phyloP scores from a whole-genome alignment of 2,113 vertebrate species.

The Chlorodrepanis virens region DNA sequence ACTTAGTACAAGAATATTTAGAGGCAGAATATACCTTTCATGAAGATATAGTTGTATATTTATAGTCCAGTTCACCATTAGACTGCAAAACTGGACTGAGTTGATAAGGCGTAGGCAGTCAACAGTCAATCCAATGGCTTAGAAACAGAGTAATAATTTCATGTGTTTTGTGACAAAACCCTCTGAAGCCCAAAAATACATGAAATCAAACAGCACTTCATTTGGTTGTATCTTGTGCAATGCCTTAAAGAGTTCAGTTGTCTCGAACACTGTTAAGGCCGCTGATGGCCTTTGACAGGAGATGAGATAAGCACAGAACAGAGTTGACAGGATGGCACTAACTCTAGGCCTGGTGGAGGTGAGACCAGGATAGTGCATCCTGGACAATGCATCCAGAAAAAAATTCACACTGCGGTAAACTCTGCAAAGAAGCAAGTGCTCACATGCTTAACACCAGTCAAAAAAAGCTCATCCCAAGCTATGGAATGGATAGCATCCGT shows the following conservation, averaged over 20 bases:
- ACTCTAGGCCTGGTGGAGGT: not conserved
- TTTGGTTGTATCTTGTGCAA: not conserved
- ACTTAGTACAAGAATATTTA: not conserved
- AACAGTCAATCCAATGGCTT: rapidly evolving
- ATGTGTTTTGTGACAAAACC: not conserved
- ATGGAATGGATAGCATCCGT: too few relatives aligned
- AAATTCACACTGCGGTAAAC: not conserved
- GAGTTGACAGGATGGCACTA: not conserved
- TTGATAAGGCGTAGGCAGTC: not conserved
- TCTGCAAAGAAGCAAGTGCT: not conserved
- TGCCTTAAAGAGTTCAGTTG: not conserved
- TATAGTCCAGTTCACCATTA: not conserved
- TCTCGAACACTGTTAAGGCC: not conserved
- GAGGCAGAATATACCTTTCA: not conserved
- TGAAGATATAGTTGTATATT: not conserved
- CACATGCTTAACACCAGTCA: not conserved
- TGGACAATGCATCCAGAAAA: not conserved
- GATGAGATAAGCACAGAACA: not conserved
- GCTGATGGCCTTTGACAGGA: not conserved
- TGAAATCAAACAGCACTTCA: not conserved
- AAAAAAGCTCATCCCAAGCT: not conserved
- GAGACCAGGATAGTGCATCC: too few relatives aligned
- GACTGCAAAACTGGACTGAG: not conserved
- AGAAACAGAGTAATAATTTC: not conserved
- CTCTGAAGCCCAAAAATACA: not conserved